phyloP scores from a whole-genome alignment of 2,888 invertebrate genomes.

The Cheilosia variabilis region DNA sequence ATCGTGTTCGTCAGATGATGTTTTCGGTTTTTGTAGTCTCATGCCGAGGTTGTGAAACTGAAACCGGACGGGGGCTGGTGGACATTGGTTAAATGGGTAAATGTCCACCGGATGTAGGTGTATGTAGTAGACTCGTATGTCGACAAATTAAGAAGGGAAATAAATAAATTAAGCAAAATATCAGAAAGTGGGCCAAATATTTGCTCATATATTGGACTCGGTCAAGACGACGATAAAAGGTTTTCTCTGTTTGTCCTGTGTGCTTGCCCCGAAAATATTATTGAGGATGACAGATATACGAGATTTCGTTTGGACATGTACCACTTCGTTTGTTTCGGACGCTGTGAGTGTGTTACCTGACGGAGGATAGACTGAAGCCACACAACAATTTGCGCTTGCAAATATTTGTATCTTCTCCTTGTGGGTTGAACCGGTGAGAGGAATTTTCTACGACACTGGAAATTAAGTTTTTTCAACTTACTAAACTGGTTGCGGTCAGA shows the following conservation, averaged over 20 bases:
- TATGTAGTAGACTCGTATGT: constrained; percentile 43
- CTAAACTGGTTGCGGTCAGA: too few species aligned
- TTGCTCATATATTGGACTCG: constrained; percentile 56
- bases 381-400: constrained; percentile 11
- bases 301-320: constrained; percentile 37
- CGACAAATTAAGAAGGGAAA: constrained; percentile 23
- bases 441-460: not conserved
- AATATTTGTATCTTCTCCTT: not conserved
- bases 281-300: constrained; percentile 21
- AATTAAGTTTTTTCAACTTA: not conserved
- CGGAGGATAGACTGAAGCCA: not conserved
- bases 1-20: constrained; percentile 6
- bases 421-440: not conserved
- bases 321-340: constrained; percentile 24
- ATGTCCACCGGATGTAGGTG: constrained; percentile 55
- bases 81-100: constrained; percentile 43
- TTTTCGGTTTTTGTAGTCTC: not conserved
- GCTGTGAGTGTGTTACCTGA: not conserved
- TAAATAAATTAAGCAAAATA: constrained; percentile 30
- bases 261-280: constrained; percentile 36
- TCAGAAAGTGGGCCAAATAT: constrained; percentile 46
- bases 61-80: constrained; percentile 53
- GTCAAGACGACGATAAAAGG: constrained; percentile 38
- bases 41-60: constrained; percentile 44
- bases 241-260: constrained; percentile 39